These are phyloP conservation scores for Osmerus mordax DNA, from an alignment of 2,113 vertebrate genomes.

Conservation along the genomic window DNA sequence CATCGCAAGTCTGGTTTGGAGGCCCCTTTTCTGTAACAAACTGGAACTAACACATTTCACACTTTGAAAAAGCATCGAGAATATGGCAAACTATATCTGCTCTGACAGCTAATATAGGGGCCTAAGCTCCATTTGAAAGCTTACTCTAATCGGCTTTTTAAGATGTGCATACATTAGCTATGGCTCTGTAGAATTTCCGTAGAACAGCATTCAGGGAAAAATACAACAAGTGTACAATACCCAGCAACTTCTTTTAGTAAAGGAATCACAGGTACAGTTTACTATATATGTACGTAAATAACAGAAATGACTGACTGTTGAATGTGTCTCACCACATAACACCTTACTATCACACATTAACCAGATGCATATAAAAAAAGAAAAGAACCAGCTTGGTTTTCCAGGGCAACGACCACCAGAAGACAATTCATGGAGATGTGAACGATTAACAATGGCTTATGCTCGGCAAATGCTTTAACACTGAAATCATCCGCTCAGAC, in stretches of 20 bases:
- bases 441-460: neutral
- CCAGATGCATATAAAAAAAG: too few relatives aligned
- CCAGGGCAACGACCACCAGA: neutral
- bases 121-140: neutral
- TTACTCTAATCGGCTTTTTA: neutral
- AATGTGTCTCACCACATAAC: neutral
- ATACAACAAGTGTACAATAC: too few relatives aligned
- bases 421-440: neutral
- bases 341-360: too few relatives aligned
- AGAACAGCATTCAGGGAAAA: too few relatives aligned
- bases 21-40: too few relatives aligned
- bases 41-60: neutral
- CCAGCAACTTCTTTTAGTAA: too few relatives aligned
- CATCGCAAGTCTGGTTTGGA: too few relatives aligned
- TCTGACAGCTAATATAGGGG: conserved; percentile 1
- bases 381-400: neutral
- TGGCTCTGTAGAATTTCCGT: neutral
- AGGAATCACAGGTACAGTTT: neutral
- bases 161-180: neutral
- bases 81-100: neutral
- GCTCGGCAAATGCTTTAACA: neutral
- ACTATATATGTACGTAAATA: neutral
- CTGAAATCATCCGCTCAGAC: neutral
- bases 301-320: neutral
- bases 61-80: neutral